Evolutionary conservation across 2,113 vertebrate species (phyloP), one percentile per base, ranked within the genome.

Genomic region (Capricornis sumatraensis): DNA sequence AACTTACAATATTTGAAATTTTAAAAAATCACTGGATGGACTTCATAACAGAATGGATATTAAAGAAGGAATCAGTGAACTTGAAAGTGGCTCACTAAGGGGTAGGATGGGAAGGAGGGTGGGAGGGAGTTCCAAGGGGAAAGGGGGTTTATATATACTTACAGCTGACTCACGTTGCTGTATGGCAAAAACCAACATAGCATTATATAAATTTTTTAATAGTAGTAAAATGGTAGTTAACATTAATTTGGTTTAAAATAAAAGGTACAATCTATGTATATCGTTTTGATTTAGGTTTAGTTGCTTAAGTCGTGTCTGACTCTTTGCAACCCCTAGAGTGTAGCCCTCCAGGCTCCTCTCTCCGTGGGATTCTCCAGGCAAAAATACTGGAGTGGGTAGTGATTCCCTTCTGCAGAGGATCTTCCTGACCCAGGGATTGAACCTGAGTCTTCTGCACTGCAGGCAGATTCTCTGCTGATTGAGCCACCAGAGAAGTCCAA

Each of bases 21-120:
- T 7, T 25, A 21, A 27, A 16, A 25, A n/a, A 6, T 40, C 13
- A 23, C 84, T 4, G n/a, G 78, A 16, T 8, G 33, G 52, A 45
- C 47, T 43, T 53, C 23, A 10, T 6, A 64, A 62, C 33, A 30
- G 87, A 50, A 28, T 4, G 15, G 33, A 47, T 78, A 15, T 1
- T 16, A 28, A 12, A 6, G 47, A 45, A 12, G 7, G 28, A 7
- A 9, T 17, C 8, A 3, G 52, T 0, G 8, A 21, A 1, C 21
- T 2, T 30, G 83, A 33, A 21, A 33, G 6, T 0, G 0, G 30
- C 7, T 45, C 6, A 8, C 36, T 27, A 25, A 74, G 3, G 71
- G 71, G 36, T 14, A 6, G 36, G 71, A 7, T 40, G 21, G 21
- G 71, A 36, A 1, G 64, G 17, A 2, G 33, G 7, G 62, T 5